Conservation (phyloP, 2,113 vertebrate species). For the Lepisosteus oculatus region DNA sequence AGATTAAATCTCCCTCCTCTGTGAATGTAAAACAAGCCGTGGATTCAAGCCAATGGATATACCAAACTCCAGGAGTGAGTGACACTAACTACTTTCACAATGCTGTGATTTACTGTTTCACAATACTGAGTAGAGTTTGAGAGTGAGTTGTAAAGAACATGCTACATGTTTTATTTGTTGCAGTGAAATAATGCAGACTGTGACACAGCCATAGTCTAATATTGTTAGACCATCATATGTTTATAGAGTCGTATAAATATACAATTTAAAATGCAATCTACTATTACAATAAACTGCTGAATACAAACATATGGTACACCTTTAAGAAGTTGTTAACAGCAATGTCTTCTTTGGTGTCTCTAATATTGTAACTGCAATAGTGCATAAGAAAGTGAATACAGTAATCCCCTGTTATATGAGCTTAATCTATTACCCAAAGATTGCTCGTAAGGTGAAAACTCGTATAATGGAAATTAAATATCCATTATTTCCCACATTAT, state of each 20-base stretch:
- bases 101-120: slow-evolving; percentile 3
- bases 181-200: slow-evolving; percentile 25
- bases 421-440: no score
- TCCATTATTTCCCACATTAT: no score
- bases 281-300: neutral
- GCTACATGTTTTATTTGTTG: slow-evolving; percentile 33
- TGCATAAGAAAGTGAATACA: slow-evolving; percentile 31
- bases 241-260: neutral
- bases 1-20: neutral
- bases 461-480: no score
- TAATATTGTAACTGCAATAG: slow-evolving; percentile 35
- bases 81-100: neutral
- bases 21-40: neutral
- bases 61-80: neutral
- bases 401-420: neutral
- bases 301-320: slow-evolving; percentile 25
- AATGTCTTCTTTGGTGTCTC: neutral
- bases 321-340: slow-evolving; percentile 39
- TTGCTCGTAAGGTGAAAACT: no score
- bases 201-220: slow-evolving; percentile 8
- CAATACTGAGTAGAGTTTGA: slow-evolving; percentile 6
- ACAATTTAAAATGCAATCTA: neutral
- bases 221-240: no score
- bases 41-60: neutral
- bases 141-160: slow-evolving; percentile 25